phyloP scores from a whole-genome alignment of 2,113 vertebrate genomes.

The Oncorhynchus masou region DNA sequence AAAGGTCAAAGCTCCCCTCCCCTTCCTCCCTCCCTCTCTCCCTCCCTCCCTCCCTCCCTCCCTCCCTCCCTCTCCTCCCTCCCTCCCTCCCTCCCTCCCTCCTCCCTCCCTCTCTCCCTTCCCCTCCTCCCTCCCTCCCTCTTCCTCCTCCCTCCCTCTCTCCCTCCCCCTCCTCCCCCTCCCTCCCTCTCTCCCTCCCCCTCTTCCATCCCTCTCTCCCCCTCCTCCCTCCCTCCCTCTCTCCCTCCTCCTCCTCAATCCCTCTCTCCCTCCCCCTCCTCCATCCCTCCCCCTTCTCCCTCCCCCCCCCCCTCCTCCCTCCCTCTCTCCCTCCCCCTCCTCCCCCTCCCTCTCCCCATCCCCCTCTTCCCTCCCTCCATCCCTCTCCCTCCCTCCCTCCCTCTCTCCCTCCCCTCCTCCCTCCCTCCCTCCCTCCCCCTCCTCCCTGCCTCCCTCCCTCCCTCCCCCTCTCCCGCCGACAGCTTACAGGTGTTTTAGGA shows the following conservation, averaged over 20 bases:
- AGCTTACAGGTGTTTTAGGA: neutral
- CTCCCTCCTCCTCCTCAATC: too few relatives aligned
- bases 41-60: too few relatives aligned
- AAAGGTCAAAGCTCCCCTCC: neutral
- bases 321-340: too few relatives aligned
- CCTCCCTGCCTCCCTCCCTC: too few relatives aligned
- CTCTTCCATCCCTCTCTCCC: accelerated
- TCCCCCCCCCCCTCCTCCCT: neutral
- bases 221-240: too few relatives aligned
- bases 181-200: accelerated
- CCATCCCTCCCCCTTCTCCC: neutral
- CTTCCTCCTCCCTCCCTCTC: accelerated
- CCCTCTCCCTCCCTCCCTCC: too few relatives aligned
- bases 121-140: neutral
- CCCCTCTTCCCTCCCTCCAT: neutral
- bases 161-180: accelerated
- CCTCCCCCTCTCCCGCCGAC: neutral
- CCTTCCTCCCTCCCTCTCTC: neutral
- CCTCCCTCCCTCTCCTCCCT: neutral
- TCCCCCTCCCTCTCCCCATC: accelerated
- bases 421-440: too few relatives aligned
- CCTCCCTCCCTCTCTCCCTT: neutral
- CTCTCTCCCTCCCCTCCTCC: too few relatives aligned
- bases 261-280: too few relatives aligned
- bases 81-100: neutral